Conservation (phyloP, 2,797 vertebrate genomes). For the Brachyalestes nurse region DNA sequence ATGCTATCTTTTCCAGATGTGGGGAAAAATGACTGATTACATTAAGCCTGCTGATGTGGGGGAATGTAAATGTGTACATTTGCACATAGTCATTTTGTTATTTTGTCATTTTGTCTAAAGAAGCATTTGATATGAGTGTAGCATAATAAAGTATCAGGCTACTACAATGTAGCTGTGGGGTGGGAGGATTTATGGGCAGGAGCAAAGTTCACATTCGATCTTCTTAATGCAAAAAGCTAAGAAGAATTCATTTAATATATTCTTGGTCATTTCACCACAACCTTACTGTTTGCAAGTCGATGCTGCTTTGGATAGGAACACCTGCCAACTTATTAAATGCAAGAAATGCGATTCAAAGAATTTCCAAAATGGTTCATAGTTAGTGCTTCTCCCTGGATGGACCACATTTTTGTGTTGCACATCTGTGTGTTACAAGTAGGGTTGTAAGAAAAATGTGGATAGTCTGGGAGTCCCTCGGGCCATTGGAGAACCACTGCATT, state of each 20-base stretch:
- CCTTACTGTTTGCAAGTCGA: no score
- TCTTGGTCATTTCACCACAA: no score
- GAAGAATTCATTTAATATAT: background rate
- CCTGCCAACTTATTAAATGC: no score
- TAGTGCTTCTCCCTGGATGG: no score
- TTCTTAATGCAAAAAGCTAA: background rate
- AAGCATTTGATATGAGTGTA: background rate
- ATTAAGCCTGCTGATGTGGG: background rate
- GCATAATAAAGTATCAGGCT: background rate
- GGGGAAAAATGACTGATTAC: conserved; percentile 30
- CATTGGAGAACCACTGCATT: no score
- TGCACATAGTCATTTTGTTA: background rate
- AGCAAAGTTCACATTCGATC: background rate
- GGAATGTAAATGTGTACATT: background rate
- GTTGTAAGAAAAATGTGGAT: no score
- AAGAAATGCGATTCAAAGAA: no score
- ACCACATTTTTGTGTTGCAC: no score
- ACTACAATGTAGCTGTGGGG: background rate
- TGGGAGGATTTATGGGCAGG: background rate
- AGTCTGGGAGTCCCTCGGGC: no score
- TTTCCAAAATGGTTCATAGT: no score
- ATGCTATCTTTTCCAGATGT: conserved; percentile 1
- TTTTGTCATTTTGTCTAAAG: background rate
- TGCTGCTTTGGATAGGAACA: no score
- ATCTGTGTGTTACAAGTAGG: no score